A percentile compares a stretch with the other conserved stretches of the same genome.
Evolutionary conservation across 64 coral and sea anemone genomes (phyloP).

Genomic region (Stylophora pistillata): DNA sequence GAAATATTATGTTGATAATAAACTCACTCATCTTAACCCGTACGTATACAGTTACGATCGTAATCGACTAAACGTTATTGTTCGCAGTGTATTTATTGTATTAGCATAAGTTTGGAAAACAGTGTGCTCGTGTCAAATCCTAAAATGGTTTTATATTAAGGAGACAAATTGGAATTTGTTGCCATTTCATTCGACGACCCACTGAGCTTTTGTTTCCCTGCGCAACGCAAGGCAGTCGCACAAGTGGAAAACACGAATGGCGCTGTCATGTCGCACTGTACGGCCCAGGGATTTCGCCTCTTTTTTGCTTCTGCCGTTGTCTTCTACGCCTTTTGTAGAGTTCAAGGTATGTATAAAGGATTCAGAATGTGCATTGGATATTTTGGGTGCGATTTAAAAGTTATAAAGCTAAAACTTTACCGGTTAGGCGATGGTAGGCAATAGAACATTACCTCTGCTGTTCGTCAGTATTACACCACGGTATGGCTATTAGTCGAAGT

Average conservation of each 20-base stretch:
- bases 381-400: background rate
- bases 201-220: background rate
- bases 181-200: background rate
- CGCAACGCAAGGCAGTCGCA: background rate
- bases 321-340: background rate
- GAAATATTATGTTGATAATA: no score
- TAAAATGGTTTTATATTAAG: background rate
- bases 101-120: background rate
- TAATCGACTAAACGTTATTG: background rate
- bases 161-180: constrained; percentile 20
- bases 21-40: background rate
- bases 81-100: background rate
- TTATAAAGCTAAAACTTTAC: background rate
- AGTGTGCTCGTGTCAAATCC: background rate
- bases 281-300: background rate
- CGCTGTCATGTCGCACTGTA: background rate
- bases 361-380: background rate
- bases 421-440: background rate
- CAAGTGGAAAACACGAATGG: background rate
- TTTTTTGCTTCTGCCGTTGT: background rate
- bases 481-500: background rate
- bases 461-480: background rate
- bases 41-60: background rate
- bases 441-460: background rate
- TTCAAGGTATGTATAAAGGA: background rate